Evolutionary conservation across 2,888 invertebrate species (phyloP), one percentile per base, ranked within the genome.

Genomic region (Anthophora plumipes): DNA sequence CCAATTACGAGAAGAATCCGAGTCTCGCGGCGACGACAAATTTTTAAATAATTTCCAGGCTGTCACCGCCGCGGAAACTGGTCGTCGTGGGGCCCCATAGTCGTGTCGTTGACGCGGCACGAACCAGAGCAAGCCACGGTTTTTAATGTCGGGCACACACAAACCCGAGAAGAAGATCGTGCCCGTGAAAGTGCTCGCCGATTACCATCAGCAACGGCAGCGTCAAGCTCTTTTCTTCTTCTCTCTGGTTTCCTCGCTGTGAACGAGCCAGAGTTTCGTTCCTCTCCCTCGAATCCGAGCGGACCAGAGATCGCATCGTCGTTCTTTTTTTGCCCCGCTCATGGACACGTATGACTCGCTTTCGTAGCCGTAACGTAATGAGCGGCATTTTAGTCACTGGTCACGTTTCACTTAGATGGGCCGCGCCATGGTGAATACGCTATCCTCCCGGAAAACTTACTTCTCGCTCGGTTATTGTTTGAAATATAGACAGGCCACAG

Each of bases 401-500:
- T 88, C 88, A 88, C 88, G 88, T 89, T 81, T 78, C 79, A 76
- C 82, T 78, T 88, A 72, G 88, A 88, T 89, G 86, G 87, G 73
- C 73, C 83, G 77, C 54, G 63, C 78, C 72, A 61, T 61, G 39
- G 41, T 85, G 87, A 83, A 84, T 85, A 81, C 83, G 68, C 54
- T 76, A 82, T 83, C 75, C 75, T 73, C 75, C 63, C 55, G 88
- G 84, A 74, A 80, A 85, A 82, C 63, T 75, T 80, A 59, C 77
- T 77, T 57, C 74, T 69, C 70, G 73, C 78, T 59, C 59, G 61
- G 55, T 74, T 81, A 71, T 82, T 77, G 71, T 68, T 83, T 75
- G 48, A 71, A 77, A 75, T 77, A 78, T 77, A 63, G 6, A 31
- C 66, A 59, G 31, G 12, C 46, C n/a, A 17, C 52, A 20, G 37